Base-by-base conservation (phyloP, 2,113 vertebrate species). In the Dendrocopos noguchii region DNA sequence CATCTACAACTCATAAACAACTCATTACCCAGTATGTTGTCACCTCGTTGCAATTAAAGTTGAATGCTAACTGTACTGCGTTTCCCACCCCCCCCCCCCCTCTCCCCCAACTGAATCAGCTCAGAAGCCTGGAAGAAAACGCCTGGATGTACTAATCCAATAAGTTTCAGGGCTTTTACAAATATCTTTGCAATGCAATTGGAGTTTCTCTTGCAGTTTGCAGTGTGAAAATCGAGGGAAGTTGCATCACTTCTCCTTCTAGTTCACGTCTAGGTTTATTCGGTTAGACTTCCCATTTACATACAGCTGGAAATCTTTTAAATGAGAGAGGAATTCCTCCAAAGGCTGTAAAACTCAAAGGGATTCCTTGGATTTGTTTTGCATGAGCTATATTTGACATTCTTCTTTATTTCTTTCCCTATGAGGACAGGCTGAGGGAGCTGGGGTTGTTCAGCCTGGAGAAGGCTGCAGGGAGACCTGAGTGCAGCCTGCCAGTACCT, bases 1-100 rank as follows among this genome's bases (percentile, higher is more conserved):
- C 97, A 98, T 98, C 97, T 97, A 98, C 97, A 98, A 98, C 96
- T 97, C 97, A 97, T 98, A 98, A 98, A 98, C 97, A 98, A 97
- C 97, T 98, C 97, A 98, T 98, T 98, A 98, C 96, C 95, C 97
- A 97, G 97, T 95, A 97, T 97, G 97, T 98, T 98, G 97, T 98
- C 98, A 98, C 98, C 96, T 98, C 97, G 81, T 96, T 97, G 97
- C 98, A 98, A 98, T 98, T 98, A 98, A 97, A 98, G 96, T 97
- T 96, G 97, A 97, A 98, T 96, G 96, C 94, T 97, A 97, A 97
- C 97, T 96, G 96, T 97, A 98, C 95, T 94, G 95, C 95, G 7
- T 52, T 52, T 24, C 50, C 22, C 50, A 11, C 50, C 42, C 50
- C 46, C 16, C 46, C 6, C 46, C 17, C 18, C 17, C 46, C 46